phyloP scores from a whole-genome alignment of 2,113 vertebrate genomes.

The Nycticryphes semicollaris region DNA sequence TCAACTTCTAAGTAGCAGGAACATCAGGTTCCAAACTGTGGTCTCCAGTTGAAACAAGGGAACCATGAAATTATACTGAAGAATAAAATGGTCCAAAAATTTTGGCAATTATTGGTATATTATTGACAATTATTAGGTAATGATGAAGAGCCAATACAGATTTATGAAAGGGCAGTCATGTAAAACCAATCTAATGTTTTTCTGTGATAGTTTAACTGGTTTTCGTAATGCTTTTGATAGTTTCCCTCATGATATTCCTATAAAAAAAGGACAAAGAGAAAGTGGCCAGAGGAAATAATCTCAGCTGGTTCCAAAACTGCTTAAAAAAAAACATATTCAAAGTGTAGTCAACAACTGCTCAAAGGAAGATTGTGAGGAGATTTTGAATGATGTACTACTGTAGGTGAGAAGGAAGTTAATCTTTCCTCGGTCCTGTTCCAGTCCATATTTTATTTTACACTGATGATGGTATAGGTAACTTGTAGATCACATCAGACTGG shows the following conservation, averaged over 20 bases:
- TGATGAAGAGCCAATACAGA: not conserved
- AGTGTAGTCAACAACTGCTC: not conserved
- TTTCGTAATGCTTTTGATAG: not conserved
- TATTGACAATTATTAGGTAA: not conserved
- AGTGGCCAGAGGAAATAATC: not conserved
- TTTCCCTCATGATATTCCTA: not conserved
- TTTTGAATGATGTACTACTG: not conserved
- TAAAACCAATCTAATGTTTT: not conserved
- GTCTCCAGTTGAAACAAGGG: not conserved
- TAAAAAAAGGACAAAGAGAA: not conserved
- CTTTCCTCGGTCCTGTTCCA: not conserved
- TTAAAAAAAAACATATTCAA: not conserved
- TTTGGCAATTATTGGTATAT: not conserved
- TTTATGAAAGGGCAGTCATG: not conserved
- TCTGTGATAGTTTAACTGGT: not conserved
- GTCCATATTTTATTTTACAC: not conserved
- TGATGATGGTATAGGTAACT: not conserved
- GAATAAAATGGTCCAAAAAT: not conserved
- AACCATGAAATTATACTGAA: not conserved
- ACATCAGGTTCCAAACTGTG: not conserved
- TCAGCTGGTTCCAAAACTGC: not conserved
- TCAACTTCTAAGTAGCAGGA: not conserved
- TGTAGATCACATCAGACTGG: not conserved
- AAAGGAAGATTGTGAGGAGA: not conserved
- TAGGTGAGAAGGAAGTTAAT: not conserved